These are phyloP conservation scores for Harpagoxenus sublaevis DNA, from an alignment of 2,888 invertebrate genomes.

Conservation along the genomic window DNA sequence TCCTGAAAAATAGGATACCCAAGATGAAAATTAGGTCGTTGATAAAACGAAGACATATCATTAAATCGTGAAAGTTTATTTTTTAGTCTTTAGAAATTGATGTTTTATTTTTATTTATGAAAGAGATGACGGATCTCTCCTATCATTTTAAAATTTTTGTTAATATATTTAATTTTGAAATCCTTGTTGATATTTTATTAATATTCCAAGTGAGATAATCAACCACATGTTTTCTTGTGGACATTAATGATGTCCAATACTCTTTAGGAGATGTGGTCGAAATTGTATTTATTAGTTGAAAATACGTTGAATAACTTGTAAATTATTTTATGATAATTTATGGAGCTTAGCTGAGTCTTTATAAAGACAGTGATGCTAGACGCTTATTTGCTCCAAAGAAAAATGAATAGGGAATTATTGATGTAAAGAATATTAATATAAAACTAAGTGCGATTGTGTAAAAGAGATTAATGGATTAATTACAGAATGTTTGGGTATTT, in stretches of 20 bases:
- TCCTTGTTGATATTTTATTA: neutral
- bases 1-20: neutral
- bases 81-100: conserved; percentile 14
- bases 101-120: neutral
- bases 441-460: conserved; percentile 83
- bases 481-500: conserved; percentile 27
- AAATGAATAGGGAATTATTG: conserved; percentile 73
- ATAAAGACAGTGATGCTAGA: conserved; percentile 81
- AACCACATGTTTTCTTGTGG: conserved; percentile 54
- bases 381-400: conserved; percentile 82
- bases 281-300: conserved; percentile 79
- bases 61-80: neutral
- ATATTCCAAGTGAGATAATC: conserved; percentile 69
- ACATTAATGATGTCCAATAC: conserved; percentile 58
- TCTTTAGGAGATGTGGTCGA: conserved; percentile 73
- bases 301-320: conserved; percentile 74
- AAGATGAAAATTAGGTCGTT: neutral
- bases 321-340: conserved; percentile 71
- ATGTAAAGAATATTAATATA: conserved; percentile 55
- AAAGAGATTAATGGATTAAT: conserved; percentile 63
- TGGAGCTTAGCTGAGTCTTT: conserved; percentile 80
- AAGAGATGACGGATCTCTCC: neutral
- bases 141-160: neutral
- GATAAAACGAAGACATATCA: conserved; percentile 34
- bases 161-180: conserved; percentile 6